phyloP scores from a whole-genome alignment of 2,888 invertebrate genomes.

The Frankliniella fusca region DNA sequence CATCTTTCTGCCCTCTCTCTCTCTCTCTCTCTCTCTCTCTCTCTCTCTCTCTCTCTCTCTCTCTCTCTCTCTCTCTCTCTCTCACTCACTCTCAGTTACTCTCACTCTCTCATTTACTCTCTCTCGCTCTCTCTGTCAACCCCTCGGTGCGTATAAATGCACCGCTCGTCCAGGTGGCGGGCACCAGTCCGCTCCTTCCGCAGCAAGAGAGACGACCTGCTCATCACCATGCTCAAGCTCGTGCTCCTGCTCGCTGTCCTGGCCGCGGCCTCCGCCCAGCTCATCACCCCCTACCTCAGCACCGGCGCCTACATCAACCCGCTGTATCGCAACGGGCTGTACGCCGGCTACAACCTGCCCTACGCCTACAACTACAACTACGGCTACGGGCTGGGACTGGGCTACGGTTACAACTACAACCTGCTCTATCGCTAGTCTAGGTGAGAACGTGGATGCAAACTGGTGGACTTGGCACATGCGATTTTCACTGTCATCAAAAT shows the following conservation, averaged over 20 bases:
- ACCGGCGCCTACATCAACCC: not conserved
- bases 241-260: slow-evolving; percentile 3
- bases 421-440: slow-evolving; percentile 3
- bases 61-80: not conserved
- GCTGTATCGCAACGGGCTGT: not conserved
- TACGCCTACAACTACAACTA: slow-evolving; percentile 26
- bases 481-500: not conserved
- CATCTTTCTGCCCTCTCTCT: not conserved
- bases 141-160: not conserved
- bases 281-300: not conserved
- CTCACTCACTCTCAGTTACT: not conserved
- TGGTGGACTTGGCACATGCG: not conserved
- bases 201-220: slow-evolving; percentile 13
- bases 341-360: slow-evolving; percentile 10
- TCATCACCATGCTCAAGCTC: slow-evolving; percentile 10
- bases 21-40: not conserved
- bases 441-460: not conserved
- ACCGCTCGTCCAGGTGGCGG: not conserved
- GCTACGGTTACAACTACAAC: slow-evolving; percentile 23
- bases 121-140: not conserved
- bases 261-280: slow-evolving; percentile 14
- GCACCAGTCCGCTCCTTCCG: slow-evolving; percentile 7
- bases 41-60: not conserved
- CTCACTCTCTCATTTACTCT: not conserved
- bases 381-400: slow-evolving; percentile 1